These are phyloP conservation scores for Lates japonicus DNA, from an alignment of 2,797 vertebrate genomes.

Conservation along the genomic window DNA sequence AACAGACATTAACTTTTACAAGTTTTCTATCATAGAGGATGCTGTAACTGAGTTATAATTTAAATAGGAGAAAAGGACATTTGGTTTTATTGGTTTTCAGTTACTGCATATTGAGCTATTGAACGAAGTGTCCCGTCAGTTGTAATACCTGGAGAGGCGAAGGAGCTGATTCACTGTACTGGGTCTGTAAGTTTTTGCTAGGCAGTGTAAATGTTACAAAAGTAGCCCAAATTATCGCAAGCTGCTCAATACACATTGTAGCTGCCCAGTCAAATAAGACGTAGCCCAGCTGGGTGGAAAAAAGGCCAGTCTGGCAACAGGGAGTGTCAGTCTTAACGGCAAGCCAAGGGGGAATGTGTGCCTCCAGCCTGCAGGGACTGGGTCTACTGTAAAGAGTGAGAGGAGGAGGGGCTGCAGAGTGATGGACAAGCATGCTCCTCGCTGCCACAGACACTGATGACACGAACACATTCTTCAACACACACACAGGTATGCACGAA, in stretches of 20 bases:
- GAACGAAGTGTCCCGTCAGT: neutral
- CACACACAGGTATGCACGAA: constrained; percentile 24
- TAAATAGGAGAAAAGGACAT: neutral
- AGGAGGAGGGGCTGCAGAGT: constrained; percentile 3
- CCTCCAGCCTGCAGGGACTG: neutral
- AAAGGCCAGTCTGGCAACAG: neutral
- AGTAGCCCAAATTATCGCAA: neutral
- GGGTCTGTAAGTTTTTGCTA: fast-evolving
- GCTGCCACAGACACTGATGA: neutral
- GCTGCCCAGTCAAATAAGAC: neutral
- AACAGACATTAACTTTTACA: neutral
- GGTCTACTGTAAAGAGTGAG: constrained; percentile 3
- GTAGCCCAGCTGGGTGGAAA: neutral
- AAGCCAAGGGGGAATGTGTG: neutral
- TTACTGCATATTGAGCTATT: neutral
- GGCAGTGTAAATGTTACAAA: neutral
- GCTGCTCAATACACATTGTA: neutral
- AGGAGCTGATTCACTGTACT: neutral
- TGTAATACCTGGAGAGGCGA: neutral
- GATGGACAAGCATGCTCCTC: constrained; percentile 9
- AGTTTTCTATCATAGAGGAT: neutral
- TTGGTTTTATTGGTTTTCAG: neutral
- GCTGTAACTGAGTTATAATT: neutral
- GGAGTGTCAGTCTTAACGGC: neutral
- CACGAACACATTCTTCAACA: constrained; percentile 5